phyloP scores from a whole-genome alignment of 2,888 invertebrate species.

The Lepidocyrtinus sp. region DNA sequence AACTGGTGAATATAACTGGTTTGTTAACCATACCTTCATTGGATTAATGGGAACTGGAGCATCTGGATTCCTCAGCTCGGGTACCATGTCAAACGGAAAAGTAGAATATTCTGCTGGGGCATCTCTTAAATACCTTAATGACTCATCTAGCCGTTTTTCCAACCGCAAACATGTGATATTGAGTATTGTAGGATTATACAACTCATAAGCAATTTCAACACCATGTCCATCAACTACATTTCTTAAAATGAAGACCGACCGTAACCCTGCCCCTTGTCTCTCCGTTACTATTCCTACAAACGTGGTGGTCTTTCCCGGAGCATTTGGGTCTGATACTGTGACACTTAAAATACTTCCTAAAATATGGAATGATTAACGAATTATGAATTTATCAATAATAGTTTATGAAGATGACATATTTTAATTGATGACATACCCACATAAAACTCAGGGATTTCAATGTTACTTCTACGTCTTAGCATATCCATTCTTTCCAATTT shows the following conservation, averaged over 20 bases:
- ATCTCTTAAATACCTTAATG: constrained; percentile 90
- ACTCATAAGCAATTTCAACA: constrained; percentile 83
- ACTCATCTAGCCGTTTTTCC: constrained; percentile 93
- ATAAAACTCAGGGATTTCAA: constrained; percentile 98
- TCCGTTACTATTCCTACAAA: constrained; percentile 97
- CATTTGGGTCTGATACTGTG: constrained; percentile 87
- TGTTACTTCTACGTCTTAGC: constrained; percentile 84
- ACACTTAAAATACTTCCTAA: constrained; percentile 90
- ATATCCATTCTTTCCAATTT: constrained; percentile 94
- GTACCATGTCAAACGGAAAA: constrained; percentile 92
- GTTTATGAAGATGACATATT: constrained; percentile 34
- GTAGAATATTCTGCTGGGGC: constrained; percentile 93
- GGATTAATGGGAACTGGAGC: constrained; percentile 85
- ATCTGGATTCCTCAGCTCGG: constrained; percentile 84
- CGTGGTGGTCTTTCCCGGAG: constrained; percentile 85
- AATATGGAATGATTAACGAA: not conserved
- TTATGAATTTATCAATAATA: not conserved
- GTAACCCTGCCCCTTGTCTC: constrained; percentile 85
- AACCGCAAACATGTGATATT: constrained; percentile 91
- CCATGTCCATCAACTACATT: constrained; percentile 95
- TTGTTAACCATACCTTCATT: constrained; percentile 76
- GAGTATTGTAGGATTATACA: constrained; percentile 94
- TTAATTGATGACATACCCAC: constrained; percentile 85
- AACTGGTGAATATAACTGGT: no score
- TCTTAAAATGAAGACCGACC: constrained; percentile 88